A percentile compares a stretch with the other conserved stretches of the same genome.
Evolutionary conservation across 1,140 invertebrate species (phyloP).

Genomic region (Lepidurus packardi): DNA sequence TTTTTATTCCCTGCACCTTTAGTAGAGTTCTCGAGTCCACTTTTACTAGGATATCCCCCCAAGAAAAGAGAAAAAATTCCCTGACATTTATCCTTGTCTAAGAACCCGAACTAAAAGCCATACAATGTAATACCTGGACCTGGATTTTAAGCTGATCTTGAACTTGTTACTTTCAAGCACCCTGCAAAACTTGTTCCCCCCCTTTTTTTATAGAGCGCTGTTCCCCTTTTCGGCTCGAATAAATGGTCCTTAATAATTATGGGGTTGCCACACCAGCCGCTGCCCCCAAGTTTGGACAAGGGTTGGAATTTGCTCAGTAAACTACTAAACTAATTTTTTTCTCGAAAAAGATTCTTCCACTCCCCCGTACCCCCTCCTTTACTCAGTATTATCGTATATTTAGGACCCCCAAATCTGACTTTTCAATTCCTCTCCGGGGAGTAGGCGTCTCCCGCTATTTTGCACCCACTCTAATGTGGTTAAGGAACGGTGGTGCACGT

Average conservation of each 20-base stretch:
- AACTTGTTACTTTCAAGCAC: background rate
- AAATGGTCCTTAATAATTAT: conserved; percentile 5
- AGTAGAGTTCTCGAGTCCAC: no score
- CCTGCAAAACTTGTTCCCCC: background rate
- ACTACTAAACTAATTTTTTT: background rate
- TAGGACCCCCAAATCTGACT: background rate
- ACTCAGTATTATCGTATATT: background rate
- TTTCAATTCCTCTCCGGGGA: conserved; percentile 13
- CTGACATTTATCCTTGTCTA: conserved; percentile 22
- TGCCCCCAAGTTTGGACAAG: conserved; percentile 1
- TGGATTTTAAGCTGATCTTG: background rate
- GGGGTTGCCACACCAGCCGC: conserved; percentile 13
- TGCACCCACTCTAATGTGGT: conserved; percentile 7
- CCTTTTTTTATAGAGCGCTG: background rate
- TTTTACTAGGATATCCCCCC: background rate
- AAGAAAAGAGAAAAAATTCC: background rate
- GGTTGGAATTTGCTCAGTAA: background rate
- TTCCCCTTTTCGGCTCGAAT: background rate
- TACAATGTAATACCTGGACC: background rate
- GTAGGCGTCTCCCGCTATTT: conserved; percentile 18
- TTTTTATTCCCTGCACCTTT: no score
- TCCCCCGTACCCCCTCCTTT: background rate
- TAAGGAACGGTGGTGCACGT: conserved; percentile 1
- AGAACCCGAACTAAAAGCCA: background rate
- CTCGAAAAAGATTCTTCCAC: background rate